Evolutionary conservation across 2,888 invertebrate genomes (phyloP), one percentile per base, ranked within the genome.

Genomic region (Ichneumon xanthorius): DNA sequence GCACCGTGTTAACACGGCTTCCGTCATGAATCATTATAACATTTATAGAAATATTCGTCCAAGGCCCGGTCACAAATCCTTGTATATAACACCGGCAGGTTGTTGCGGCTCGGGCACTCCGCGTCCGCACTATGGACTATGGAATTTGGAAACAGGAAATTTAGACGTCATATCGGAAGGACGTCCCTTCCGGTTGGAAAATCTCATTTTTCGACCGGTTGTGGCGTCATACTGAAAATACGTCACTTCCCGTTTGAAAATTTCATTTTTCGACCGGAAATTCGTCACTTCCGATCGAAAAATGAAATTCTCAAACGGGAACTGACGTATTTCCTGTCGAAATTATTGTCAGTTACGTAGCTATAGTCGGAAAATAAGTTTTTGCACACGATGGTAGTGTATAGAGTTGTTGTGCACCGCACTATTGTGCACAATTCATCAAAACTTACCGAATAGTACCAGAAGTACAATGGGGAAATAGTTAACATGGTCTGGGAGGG

Each of bases 1-100:
- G 80, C 80, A 65, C 77, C 77, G 84, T 80, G 58, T 71, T 80
- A 79, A 83, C 78, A 73, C 79, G 61, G 68, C 70, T 79, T 22
- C 14, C 58, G 58, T 78, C 82, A 82, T 78, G 72, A 78, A 82
- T 82, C 82, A 68, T 73, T 30, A 16, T 67, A 22, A 40, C 72
- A 68, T 68, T 53, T 19, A 33, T 11, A 40, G 26, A 68, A 45
- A 37, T 48, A 67, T 77, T 22, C 26, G 58, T 37, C 22, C 71
- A 22, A 4, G 19, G 26, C 58, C 26, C 26, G 58, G 19, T 58
- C 22, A 26, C 58, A 3, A 16, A 48, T 48, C 5, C 45, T 16
- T 48, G 40, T 16, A 16, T 48, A 48, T 48, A 16, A 48, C 45
- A 48, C 45, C 11, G 4, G 45, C 45, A 16, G 45, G 16, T 48